Evolutionary conservation across 1,140 invertebrate genomes (phyloP).

Genomic region (Ceratosolen solmsi): DNA sequence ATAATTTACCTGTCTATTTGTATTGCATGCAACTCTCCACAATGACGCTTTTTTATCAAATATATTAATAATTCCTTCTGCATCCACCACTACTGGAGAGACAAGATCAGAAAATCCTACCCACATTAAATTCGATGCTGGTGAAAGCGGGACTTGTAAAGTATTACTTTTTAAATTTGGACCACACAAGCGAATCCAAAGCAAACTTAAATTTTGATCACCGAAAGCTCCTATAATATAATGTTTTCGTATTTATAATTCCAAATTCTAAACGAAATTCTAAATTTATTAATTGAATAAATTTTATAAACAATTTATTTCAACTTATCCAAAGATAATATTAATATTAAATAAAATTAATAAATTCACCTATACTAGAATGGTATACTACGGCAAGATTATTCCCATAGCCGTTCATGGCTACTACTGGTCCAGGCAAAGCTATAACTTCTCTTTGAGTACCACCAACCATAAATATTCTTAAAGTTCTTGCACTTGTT

Average conservation of each 20-base stretch:
- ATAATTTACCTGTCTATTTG: conserved; percentile 77
- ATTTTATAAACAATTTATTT: neutral
- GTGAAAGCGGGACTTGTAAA: conserved; percentile 80
- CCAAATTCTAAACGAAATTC: neutral
- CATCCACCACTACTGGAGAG: conserved; percentile 81
- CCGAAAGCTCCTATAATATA: conserved; percentile 55
- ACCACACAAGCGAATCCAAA: conserved; percentile 70
- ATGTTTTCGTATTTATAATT: neutral
- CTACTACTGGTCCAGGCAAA: conserved; percentile 82
- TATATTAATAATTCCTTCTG: conserved; percentile 79
- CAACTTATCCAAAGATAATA: neutral
- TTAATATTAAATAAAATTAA: neutral
- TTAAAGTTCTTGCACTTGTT: conserved; percentile 81
- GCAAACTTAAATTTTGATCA: conserved; percentile 78
- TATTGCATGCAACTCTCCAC: conserved; percentile 88
- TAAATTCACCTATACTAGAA: conserved; percentile 72
- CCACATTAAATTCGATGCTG: conserved; percentile 83
- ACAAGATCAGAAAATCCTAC: conserved; percentile 87
- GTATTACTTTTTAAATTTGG: conserved; percentile 72
- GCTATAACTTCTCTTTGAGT: conserved; percentile 87
- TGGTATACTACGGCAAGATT: conserved; percentile 87
- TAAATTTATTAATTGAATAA: conserved; percentile 2
- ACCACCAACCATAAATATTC: conserved; percentile 89
- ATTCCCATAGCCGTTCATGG: conserved; percentile 80
- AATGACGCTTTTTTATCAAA: conserved; percentile 77